Conservation (phyloP, 2,888 invertebrate genomes). For the Oasisia sp. region DNA sequence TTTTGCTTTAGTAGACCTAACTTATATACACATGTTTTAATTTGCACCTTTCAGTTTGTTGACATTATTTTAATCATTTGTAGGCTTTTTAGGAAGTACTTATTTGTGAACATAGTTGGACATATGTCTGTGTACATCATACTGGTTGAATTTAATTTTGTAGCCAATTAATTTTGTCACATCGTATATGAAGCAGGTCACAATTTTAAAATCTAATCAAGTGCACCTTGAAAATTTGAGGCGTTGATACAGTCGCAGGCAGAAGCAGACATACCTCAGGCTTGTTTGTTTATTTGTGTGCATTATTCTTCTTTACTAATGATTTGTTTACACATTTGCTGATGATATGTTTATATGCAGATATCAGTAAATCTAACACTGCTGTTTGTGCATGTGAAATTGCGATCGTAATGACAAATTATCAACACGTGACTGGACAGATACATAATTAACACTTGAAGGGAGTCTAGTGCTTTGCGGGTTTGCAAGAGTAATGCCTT, state of each 20-base stretch:
- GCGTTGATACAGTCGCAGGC: background rate
- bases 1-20: background rate
- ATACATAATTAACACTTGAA: background rate
- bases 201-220: background rate
- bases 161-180: background rate
- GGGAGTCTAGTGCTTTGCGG: background rate
- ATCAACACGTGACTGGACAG: background rate
- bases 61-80: background rate
- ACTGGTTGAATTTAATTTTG: background rate
- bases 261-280: background rate
- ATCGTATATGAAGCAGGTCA: background rate
- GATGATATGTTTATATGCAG: background rate
- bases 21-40: background rate
- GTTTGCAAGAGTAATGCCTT: background rate
- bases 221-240: background rate
- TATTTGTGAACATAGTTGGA: constrained; percentile 3
- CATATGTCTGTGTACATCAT: background rate
- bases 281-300: constrained; percentile 6
- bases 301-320: background rate
- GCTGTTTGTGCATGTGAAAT: background rate
- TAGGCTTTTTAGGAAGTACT: background rate
- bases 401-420: background rate
- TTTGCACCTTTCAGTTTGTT: background rate
- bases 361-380: background rate
- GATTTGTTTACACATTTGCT: too few relatives aligned